Conservation (phyloP, 2,888 invertebrate genomes). For the Lithosia quadra region DNA sequence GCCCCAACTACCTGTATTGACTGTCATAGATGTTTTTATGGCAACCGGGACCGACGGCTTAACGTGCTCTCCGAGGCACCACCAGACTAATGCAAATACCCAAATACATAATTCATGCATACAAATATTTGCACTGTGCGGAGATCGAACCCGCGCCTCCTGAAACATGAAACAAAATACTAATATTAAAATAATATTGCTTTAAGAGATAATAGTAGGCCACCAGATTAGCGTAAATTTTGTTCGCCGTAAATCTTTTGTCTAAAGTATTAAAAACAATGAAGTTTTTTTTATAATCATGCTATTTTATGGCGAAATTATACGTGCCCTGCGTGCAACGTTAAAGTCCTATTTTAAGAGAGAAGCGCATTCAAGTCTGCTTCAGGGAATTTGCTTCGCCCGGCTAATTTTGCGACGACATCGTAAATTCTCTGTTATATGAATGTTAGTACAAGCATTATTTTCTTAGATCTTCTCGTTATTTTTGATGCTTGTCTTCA, state of each 20-base stretch:
- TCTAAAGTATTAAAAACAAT: slow-evolving; percentile 21
- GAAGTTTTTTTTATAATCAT: slow-evolving; percentile 23
- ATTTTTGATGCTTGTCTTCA: slow-evolving; percentile 15
- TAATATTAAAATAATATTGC: too few species aligned
- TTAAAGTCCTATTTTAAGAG: slow-evolving; percentile 22
- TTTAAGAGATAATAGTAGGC: too few species aligned
- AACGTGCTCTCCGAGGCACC: too few species aligned
- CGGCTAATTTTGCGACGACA: slow-evolving; percentile 22
- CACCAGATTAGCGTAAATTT: slow-evolving; percentile 44
- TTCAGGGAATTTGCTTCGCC: slow-evolving; percentile 15
- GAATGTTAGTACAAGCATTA: slow-evolving; percentile 15
- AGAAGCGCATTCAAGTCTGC: slow-evolving; percentile 25
- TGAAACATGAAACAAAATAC: too few species aligned
- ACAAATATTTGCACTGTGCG: too few species aligned
- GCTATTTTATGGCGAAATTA: slow-evolving; percentile 26
- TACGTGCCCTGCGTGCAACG: slow-evolving; percentile 1
- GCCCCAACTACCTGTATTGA: too few species aligned
- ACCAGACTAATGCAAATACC: too few species aligned
- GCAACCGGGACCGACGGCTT: too few species aligned
- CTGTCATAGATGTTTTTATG: too few species aligned
- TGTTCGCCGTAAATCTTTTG: slow-evolving; percentile 33
- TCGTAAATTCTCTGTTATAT: slow-evolving; percentile 27
- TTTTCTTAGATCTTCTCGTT: slow-evolving; percentile 16
- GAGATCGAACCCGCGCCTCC: too few species aligned
- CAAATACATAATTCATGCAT: too few species aligned